phyloP scores from a whole-genome alignment of 2,888 invertebrate genomes.

The Autographa pulchrina region DNA sequence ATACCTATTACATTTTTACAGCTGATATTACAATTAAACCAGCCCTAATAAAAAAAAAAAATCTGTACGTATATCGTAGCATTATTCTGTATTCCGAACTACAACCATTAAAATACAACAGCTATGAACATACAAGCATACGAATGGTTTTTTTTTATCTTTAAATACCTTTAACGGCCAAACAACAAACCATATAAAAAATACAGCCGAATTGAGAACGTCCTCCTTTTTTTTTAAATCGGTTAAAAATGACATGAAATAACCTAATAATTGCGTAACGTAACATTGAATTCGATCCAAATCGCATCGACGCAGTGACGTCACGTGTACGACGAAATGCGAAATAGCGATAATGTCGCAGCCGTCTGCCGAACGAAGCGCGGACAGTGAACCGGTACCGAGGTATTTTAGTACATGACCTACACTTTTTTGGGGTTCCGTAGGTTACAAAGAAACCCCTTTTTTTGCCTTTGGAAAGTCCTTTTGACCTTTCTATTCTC shows the following conservation, averaged over 20 bases:
- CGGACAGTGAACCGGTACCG: slow-evolving; percentile 70
- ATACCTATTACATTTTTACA: too few relatives aligned
- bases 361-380: slow-evolving; percentile 11
- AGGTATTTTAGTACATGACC: neutral
- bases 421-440: neutral
- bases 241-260: slow-evolving; percentile 14
- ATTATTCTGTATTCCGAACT: too few relatives aligned
- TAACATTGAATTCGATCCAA: slow-evolving; percentile 51
- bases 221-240: too few relatives aligned
- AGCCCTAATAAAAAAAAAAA: too few relatives aligned
- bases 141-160: too few relatives aligned
- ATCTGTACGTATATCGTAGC: too few relatives aligned
- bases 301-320: slow-evolving; percentile 30
- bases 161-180: neutral
- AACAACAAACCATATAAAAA: neutral
- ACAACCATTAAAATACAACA: too few relatives aligned
- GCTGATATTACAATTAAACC: too few relatives aligned
- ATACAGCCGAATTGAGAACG: too few relatives aligned
- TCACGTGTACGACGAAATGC: neutral
- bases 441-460: neutral
- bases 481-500: too few relatives aligned
- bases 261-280: slow-evolving; percentile 15
- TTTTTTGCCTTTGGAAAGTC: neutral
- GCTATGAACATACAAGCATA: too few relatives aligned
- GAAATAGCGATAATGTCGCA: neutral